A percentile compares a stretch with the other conserved stretches of the same genome.
Conservation (phyloP, 2,888 invertebrate genomes). For the Leptopilina syphax region DNA sequence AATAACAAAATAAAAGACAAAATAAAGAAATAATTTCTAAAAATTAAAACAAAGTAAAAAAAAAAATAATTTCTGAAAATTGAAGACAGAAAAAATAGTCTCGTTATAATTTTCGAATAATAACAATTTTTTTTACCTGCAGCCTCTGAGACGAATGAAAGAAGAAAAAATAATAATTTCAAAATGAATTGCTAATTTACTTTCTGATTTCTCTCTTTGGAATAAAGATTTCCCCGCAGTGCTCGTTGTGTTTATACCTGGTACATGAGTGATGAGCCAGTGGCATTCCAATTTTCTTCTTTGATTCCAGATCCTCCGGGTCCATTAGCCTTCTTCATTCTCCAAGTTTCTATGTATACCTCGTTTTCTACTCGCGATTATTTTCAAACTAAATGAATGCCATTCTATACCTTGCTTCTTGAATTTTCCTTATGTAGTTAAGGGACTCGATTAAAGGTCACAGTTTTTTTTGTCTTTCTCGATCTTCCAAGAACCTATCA, state of each 20-base stretch:
- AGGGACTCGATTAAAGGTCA: conserved; percentile 34
- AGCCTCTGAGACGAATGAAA: not conserved
- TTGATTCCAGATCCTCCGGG: conserved; percentile 19
- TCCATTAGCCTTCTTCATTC: conserved; percentile 16
- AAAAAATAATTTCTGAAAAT: no score
- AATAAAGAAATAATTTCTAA: no score
- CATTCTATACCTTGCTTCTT: conserved; percentile 3
- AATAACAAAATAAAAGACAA: no score
- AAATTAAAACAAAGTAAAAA: no score
- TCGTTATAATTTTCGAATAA: no score
- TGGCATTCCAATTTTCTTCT: conserved; percentile 9
- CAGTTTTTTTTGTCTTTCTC: conserved; percentile 2
- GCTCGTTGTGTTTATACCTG: not conserved
- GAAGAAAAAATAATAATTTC: not conserved
- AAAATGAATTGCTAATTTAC: conserved; percentile 1
- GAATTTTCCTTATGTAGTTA: conserved; percentile 26
- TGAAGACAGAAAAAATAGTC: no score
- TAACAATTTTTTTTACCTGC: no score
- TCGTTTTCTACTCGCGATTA: not conserved
- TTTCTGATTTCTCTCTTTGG: not conserved
- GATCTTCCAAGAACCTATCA: conserved; percentile 33
- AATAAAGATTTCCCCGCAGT: no score
- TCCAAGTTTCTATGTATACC: not conserved
- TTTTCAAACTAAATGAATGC: conserved; percentile 20
- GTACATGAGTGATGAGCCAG: conserved; percentile 11